Conservation (phyloP, 2,888 invertebrate species). For the Drosophila acutilabella region DNA sequence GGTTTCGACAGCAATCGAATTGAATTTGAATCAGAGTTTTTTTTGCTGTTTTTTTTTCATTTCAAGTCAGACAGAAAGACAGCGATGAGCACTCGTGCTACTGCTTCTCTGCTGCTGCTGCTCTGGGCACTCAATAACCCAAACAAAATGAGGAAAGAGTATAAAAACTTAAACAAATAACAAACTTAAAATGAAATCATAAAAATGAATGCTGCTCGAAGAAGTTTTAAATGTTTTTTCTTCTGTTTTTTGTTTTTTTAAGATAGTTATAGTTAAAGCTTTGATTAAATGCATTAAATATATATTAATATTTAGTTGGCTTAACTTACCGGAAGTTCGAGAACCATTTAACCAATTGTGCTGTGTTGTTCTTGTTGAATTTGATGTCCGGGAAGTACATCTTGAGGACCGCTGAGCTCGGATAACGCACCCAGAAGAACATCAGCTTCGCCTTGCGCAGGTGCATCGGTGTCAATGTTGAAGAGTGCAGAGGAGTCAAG, state of each 20-base stretch:
- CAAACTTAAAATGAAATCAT: constrained; percentile 51
- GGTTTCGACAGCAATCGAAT: constrained; percentile 70
- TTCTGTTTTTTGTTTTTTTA: not conserved
- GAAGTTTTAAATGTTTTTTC: constrained; percentile 22
- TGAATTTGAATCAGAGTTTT: constrained; percentile 21
- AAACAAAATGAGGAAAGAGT: constrained; percentile 11
- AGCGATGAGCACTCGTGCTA: constrained; percentile 18
- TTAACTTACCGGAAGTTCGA: constrained; percentile 98
- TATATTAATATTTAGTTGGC: not conserved
- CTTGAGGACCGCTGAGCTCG: constrained; percentile 99
- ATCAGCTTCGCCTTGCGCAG: constrained; percentile 99
- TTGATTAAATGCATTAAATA: not conserved
- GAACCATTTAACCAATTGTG: constrained; percentile 99
- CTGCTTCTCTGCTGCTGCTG: not conserved
- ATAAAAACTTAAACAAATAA: constrained; percentile 9
- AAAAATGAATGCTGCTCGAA: constrained; percentile 76
- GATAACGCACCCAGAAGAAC: constrained; percentile 99
- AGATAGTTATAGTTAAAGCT: constrained; percentile 7
- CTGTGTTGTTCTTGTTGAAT: constrained; percentile 99
- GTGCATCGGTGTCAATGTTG: constrained; percentile 99
- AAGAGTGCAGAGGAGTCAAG: constrained; percentile 96
- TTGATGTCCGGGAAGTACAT: constrained; percentile 99
- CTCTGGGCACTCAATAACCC: constrained; percentile 8
- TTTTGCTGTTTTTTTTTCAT: constrained; percentile 22
- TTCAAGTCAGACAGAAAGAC: constrained; percentile 19